Evolutionary conservation across 2,113 vertebrate species (phyloP).

Genomic region (Ptilorrhoa leucosticta): DNA sequence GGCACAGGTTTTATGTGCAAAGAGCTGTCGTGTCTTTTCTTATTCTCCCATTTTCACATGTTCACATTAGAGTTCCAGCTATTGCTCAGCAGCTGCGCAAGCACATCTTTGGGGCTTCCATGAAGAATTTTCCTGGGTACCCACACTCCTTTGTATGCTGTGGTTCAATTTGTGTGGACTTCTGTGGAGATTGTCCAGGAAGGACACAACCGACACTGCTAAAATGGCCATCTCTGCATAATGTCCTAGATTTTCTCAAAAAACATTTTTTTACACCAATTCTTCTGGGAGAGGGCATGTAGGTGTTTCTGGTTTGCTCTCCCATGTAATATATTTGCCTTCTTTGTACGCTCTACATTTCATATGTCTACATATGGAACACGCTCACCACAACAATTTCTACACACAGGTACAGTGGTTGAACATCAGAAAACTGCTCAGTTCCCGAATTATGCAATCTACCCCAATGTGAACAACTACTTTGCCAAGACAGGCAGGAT

Average conservation of each 20-base stretch:
- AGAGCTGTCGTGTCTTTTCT: not conserved
- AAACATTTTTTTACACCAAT: not conserved
- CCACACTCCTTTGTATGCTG: not conserved
- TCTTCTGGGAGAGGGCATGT: not conserved
- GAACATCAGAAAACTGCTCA: not conserved
- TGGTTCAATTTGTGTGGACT: not conserved
- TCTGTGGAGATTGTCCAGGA: not conserved
- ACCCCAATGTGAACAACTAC: not conserved
- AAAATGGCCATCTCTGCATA: not conserved
- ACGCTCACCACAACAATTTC: accelerated
- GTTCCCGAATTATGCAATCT: not conserved
- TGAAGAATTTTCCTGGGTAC: not conserved
- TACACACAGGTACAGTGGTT: not conserved
- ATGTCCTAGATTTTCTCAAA: not conserved
- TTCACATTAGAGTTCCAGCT: not conserved
- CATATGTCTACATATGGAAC: not conserved
- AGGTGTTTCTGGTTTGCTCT: not conserved
- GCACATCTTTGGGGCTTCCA: not conserved
- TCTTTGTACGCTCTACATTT: not conserved
- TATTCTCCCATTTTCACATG: not conserved
- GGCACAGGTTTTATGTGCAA: not conserved
- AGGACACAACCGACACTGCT: accelerated
- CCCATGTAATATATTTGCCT: not conserved
- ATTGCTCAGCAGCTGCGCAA: not conserved
- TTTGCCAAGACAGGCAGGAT: not conserved